Percentiles rank a stretch among this genome's conserved stretches.
Evolutionary conservation across 2,797 vertebrate genomes (phyloP).

Genomic region (Falco biarmicus): DNA sequence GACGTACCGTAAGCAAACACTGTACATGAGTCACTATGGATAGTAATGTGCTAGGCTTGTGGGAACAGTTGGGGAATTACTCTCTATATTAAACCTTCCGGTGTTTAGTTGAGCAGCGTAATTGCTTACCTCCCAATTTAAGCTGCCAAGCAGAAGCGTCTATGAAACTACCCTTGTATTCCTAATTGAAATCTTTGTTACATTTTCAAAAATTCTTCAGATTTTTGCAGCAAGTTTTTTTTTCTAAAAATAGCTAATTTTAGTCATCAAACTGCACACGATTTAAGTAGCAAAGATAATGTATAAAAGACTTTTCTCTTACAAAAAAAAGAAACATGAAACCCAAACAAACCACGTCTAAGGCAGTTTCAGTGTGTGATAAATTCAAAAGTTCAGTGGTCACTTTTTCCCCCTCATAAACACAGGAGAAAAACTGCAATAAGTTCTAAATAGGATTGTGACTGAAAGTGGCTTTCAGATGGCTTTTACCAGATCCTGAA

Average conservation of each 20-base stretch:
- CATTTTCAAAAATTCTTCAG: constrained; percentile 61
- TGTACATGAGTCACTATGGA: constrained; percentile 12
- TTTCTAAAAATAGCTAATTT: constrained; percentile 68
- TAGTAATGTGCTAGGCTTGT: constrained; percentile 28
- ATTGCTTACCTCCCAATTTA: constrained; percentile 43
- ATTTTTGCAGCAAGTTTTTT: constrained; percentile 64
- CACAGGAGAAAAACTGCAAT: not conserved
- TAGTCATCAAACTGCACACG: constrained; percentile 58
- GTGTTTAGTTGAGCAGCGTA: not conserved
- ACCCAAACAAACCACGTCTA: constrained; percentile 53
- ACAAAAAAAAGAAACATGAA: constrained; percentile 62
- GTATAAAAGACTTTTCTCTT: constrained; percentile 67
- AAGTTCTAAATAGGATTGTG: constrained; percentile 22
- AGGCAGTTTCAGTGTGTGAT: constrained; percentile 62
- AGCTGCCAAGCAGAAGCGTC: constrained; percentile 42
- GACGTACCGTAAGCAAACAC: not conserved
- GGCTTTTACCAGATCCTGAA: constrained; percentile 55
- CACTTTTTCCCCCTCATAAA: constrained; percentile 5
- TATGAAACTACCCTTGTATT: constrained; percentile 51
- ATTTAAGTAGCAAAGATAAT: constrained; percentile 68
- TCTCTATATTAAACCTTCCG: constrained; percentile 42
- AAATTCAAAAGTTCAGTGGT: constrained; percentile 48
- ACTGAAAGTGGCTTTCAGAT: constrained; percentile 58
- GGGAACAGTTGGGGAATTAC: constrained; percentile 1
- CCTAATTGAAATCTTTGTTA: constrained; percentile 60